A percentile compares a stretch with the other conserved stretches of the same genome.
phyloP scores from a whole-genome alignment of 2,888 invertebrate genomes.

The Dicycla oo region DNA sequence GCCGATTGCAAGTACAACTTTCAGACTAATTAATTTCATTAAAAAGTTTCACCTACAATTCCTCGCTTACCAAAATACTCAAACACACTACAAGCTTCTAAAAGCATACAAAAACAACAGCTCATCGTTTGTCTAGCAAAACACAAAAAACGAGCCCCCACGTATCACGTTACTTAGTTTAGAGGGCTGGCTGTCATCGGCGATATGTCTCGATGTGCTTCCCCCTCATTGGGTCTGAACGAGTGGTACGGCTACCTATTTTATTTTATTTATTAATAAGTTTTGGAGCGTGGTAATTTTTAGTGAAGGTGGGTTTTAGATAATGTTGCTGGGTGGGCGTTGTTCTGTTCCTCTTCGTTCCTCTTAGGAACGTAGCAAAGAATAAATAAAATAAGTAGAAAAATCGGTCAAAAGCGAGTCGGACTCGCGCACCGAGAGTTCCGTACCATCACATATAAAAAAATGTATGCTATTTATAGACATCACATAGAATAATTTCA shows the following conservation, averaged over 20 bases:
- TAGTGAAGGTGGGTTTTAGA: conserved; percentile 4
- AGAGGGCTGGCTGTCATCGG: conserved; percentile 72
- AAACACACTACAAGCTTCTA: neutral
- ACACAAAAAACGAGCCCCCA: conserved; percentile 37
- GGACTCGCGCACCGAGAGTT: too few relatives aligned
- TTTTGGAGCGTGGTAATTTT: conserved; percentile 20
- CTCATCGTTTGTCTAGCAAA: conserved; percentile 37
- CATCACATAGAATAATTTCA: too few relatives aligned
- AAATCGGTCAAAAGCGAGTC: too few relatives aligned
- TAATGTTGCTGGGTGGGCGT: conserved; percentile 18
- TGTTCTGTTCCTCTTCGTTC: neutral
- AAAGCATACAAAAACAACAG: conserved; percentile 49
- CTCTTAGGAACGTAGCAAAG: neutral
- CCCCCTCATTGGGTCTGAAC: conserved; percentile 56
- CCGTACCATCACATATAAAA: too few relatives aligned
- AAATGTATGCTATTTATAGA: too few relatives aligned
- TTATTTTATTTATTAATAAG: conserved; percentile 33
- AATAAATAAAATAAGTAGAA: too few relatives aligned
- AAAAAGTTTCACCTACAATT: neutral
- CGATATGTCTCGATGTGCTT: conserved; percentile 66
- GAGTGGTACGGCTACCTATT: conserved; percentile 54
- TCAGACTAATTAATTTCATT: neutral
- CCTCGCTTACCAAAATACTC: neutral
- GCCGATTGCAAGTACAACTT: neutral
- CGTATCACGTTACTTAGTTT: conserved; percentile 69